A percentile compares a stretch with the other conserved stretches of the same genome.
These are phyloP conservation scores for Pachliopta kotzebuea DNA, from an alignment of 2,888 invertebrate genomes.

Conservation along the genomic window DNA sequence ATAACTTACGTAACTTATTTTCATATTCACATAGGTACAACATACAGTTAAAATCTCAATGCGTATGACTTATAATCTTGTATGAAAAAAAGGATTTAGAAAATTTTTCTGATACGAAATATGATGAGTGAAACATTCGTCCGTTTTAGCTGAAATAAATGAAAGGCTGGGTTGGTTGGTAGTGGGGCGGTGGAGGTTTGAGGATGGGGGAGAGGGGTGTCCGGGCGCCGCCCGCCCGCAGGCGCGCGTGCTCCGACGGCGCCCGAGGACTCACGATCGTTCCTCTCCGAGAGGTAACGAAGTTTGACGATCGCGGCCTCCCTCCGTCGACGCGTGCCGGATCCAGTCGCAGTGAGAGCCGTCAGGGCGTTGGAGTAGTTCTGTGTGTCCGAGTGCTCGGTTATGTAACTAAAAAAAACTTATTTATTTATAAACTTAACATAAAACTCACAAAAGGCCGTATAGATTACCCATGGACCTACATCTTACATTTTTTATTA, in stretches of 20 bases:
- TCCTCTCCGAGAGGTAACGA: slow-evolving; percentile 74
- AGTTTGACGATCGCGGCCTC: slow-evolving; percentile 74
- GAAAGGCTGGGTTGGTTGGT: slow-evolving; percentile 55
- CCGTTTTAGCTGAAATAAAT: slow-evolving; percentile 60
- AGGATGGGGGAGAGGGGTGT: slow-evolving; percentile 55
- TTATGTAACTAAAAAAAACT: slow-evolving; percentile 77
- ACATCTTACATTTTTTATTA: slow-evolving; percentile 6
- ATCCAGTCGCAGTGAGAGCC: slow-evolving; percentile 76
- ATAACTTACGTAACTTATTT: neutral
- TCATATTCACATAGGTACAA: too few species aligned
- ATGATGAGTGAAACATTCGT: slow-evolving; percentile 35
- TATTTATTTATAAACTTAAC: slow-evolving; percentile 74
- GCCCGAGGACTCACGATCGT: slow-evolving; percentile 76
- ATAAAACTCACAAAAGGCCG: slow-evolving; percentile 37
- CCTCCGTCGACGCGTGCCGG: slow-evolving; percentile 74
- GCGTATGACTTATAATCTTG: neutral
- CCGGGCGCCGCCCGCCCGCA: slow-evolving; percentile 68
- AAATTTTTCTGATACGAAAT: slow-evolving; percentile 21
- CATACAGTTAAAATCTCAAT: neutral
- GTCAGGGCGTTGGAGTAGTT: slow-evolving; percentile 74
- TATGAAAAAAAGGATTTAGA: slow-evolving; percentile 13
- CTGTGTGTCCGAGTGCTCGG: slow-evolving; percentile 63
- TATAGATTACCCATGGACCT: slow-evolving; percentile 36
- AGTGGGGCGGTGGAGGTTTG: slow-evolving; percentile 57
- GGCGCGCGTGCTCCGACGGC: slow-evolving; percentile 74